These are phyloP conservation scores for Amblyopsis rosae DNA, from an alignment of 2,113 vertebrate species.

Conservation along the genomic window DNA sequence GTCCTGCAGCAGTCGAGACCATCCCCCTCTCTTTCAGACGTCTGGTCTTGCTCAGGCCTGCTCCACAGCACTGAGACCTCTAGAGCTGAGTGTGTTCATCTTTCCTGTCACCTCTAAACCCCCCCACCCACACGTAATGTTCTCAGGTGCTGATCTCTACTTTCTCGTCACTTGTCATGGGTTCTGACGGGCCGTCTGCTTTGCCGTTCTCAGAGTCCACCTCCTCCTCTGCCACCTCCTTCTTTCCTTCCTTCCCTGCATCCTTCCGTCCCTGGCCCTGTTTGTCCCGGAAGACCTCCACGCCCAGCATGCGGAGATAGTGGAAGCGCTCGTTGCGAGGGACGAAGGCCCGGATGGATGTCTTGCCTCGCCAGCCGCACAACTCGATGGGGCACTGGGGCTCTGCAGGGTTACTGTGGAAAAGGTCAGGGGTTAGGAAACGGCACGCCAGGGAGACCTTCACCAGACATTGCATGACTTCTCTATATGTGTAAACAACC, in stretches of 20 bases:
- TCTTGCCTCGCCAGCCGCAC: constrained; percentile 96
- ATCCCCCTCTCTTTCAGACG: not conserved
- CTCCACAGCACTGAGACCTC: constrained; percentile 13
- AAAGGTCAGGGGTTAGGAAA: not conserved
- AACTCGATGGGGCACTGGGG: constrained; percentile 93
- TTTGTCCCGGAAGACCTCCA: constrained; percentile 87
- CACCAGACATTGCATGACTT: not conserved
- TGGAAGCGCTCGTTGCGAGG: constrained; percentile 93
- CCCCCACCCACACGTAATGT: not conserved
- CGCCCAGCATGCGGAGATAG: constrained; percentile 94
- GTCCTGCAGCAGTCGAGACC: constrained; percentile 27
- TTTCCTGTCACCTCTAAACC: not conserved
- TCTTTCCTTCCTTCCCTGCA: constrained; percentile 37
- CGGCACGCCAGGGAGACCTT: not conserved
- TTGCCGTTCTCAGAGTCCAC: constrained; percentile 34
- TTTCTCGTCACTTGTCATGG: constrained; percentile 29
- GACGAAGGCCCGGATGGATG: constrained; percentile 94
- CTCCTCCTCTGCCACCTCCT: constrained; percentile 19
- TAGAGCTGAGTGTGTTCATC: constrained; percentile 6
- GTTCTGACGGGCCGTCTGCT: constrained; percentile 33
- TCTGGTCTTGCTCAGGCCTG: constrained; percentile 17
- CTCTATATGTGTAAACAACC: no score
- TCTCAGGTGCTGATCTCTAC: constrained; percentile 48
- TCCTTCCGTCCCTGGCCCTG: constrained; percentile 74
- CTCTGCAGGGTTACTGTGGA: constrained; percentile 77